These are phyloP conservation scores for Rhodophaea formosa DNA, from an alignment of 2,888 invertebrate species.

Conservation along the genomic window DNA sequence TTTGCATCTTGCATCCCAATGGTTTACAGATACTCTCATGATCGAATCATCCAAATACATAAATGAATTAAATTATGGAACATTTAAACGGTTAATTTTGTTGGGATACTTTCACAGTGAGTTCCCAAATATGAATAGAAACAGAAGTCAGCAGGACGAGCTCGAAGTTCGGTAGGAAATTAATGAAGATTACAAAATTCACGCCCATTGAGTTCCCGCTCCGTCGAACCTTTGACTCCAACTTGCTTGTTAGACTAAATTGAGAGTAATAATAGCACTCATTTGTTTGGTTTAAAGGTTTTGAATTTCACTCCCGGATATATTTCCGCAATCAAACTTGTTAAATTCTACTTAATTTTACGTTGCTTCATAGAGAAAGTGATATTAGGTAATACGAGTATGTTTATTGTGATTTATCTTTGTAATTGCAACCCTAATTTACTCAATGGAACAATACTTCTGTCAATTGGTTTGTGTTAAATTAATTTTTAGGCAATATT, in stretches of 20 bases:
- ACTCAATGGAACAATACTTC: too few species aligned
- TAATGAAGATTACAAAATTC: slow-evolving; percentile 81
- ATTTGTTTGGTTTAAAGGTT: slow-evolving; percentile 77
- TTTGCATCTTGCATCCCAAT: too few species aligned
- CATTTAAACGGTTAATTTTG: neutral
- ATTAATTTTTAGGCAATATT: too few species aligned
- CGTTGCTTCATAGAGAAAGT: neutral
- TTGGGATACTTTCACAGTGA: neutral
- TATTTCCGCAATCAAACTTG: slow-evolving; percentile 45
- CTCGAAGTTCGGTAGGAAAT: slow-evolving; percentile 69
- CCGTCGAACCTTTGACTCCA: slow-evolving; percentile 75
- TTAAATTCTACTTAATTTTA: slow-evolving; percentile 4
- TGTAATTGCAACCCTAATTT: too few species aligned
- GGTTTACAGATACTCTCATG: too few species aligned
- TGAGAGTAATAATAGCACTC: slow-evolving; percentile 79
- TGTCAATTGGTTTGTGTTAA: too few species aligned
- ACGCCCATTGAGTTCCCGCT: slow-evolving; percentile 77
- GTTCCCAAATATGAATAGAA: slow-evolving; percentile 43
- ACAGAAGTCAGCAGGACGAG: slow-evolving; percentile 55
- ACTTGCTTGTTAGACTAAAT: slow-evolving; percentile 78
- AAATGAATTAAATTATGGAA: too few species aligned
- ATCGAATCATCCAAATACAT: too few species aligned
- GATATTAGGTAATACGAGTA: too few species aligned
- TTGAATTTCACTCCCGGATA: slow-evolving; percentile 52
- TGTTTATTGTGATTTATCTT: too few species aligned